Evolutionary conservation across 37 sponge, comb jelly and placozoan species (phyloP), one percentile per base, ranked within the genome.

Genomic region (Eunapius fragilis): DNA sequence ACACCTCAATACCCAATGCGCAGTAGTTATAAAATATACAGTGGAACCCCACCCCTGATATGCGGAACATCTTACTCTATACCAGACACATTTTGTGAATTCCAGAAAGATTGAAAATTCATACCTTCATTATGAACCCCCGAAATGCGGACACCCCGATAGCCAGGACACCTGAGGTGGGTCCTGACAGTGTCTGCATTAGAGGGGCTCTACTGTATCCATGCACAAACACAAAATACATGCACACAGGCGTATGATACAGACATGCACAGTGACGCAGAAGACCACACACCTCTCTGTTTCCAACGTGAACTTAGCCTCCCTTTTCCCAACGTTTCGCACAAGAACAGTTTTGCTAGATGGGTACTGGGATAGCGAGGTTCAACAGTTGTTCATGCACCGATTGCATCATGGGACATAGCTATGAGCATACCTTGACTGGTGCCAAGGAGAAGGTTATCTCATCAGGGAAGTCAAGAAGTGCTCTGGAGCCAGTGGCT

Each of bases 381-480:
- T 75, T 23, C 37, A 32, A 72, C 7, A 17, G n/a, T n/a, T n/a
- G n/a, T n/a, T n/a, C n/a, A 33, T 12, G 68, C 0, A 47, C 27
- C 23, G 35, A 31, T 34, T 12, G 12, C 2, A 10, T 25, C 31
- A 37, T 5, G 22, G 37, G 33, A 5, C 34, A 17, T 23, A 38
- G 78, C 38, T 17, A 17, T 37, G 58, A 58, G 17, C 58, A 58
- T 58, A 95, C 95, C 85, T 95, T 94, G 34, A 98, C 99, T 34
- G 99, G 97, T 25, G 94, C 89, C 47, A 91, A 78, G n/a, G 89
- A 78, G 73, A 98, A 95, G 76, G 93, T 82, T 22, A 98, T 80
- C 37, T 93, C 84, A 87, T 98, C 99, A 76, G 99, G 99, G 73
- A 98, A 97, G 84, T 98, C 99, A 26, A 98, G 89, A 12, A 98